Percentiles rank a stretch among this genome's conserved stretches.
phyloP scores from a whole-genome alignment of 2,888 invertebrate species.

The Aphodius sticticus region DNA sequence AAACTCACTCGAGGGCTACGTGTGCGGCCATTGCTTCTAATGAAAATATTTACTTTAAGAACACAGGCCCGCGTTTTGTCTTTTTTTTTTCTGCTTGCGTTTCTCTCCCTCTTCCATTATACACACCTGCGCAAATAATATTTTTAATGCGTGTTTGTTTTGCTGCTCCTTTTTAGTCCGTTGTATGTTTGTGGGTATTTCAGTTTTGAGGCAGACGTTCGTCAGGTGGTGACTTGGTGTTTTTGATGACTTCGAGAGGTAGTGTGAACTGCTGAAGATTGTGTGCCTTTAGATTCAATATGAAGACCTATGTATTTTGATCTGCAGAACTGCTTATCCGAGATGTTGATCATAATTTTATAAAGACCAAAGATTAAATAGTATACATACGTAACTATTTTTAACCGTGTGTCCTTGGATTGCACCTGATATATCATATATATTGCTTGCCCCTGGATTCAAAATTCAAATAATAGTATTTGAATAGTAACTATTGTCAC shows the following conservation, averaged over 20 bases:
- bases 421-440: too few species aligned
- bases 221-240: neutral
- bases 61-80: constrained; percentile 1
- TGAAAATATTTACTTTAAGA: neutral
- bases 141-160: constrained; percentile 34
- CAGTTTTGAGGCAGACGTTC: neutral
- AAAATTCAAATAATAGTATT: too few species aligned
- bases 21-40: neutral
- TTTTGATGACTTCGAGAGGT: neutral
- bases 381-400: too few species aligned
- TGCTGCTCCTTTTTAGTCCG: constrained; percentile 19
- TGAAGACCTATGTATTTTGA: too few species aligned
- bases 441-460: too few species aligned
- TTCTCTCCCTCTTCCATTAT: constrained; percentile 1
- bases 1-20: neutral
- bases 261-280: neutral
- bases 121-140: constrained; percentile 35
- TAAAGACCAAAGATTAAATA: too few species aligned
- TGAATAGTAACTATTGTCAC: too few species aligned
- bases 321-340: too few species aligned
- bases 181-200: neutral
- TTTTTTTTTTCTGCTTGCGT: neutral
- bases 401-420: too few species aligned
- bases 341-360: too few species aligned
- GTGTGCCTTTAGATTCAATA: neutral